Evolutionary conservation across 2,888 invertebrate genomes (phyloP), one percentile per base, ranked within the genome.

Genomic region (Bombylius discolor): DNA sequence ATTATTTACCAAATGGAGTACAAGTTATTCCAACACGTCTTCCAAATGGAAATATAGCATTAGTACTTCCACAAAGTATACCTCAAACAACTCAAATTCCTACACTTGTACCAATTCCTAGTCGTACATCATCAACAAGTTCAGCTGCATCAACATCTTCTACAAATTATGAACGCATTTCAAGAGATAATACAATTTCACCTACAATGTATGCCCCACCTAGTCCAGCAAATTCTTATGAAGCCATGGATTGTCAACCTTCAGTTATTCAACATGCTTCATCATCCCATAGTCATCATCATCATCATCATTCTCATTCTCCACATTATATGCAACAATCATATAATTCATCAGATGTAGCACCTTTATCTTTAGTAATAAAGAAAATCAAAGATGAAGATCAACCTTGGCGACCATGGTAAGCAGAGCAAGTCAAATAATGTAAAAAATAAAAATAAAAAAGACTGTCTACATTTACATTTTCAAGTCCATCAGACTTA

Each of bases 391-490:
- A 75, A 59, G 77, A 79, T 59, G 86, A 85, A 66, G 86, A 87
- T 49, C 85, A 85, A 66, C 87, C 87, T 34, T 89, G 89, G 89
- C 79, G 89, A 66, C 89, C 89, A 4, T 89, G 89, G 89, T 87
- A 65, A 67, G 62, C 49, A 56, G 14, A 50, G 56, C 23, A 23
- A 23, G 23, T 23, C 23, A 23, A 23, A 23, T 23, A 23, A 23
- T 23, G 1, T 23, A 23, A 2, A 23, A 23, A 2, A 23, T 23
- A 23, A 23, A 23, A 23, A 44, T 39, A 39, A 9, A 9, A 39
- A 39, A 39, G 39, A 59, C 53, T 39, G 39, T 23, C 23, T 23
- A 23, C 23, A 23, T 23, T 23, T 23, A 23, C 1, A 23, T 23
- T 23, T 23, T 23, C 1, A 23, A 23, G 23, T 23, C 23, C 23